Percentiles rank a stretch among this genome's conserved stretches.
phyloP scores from a whole-genome alignment of 1,140 invertebrate genomes.

The Drosophila busckii region DNA sequence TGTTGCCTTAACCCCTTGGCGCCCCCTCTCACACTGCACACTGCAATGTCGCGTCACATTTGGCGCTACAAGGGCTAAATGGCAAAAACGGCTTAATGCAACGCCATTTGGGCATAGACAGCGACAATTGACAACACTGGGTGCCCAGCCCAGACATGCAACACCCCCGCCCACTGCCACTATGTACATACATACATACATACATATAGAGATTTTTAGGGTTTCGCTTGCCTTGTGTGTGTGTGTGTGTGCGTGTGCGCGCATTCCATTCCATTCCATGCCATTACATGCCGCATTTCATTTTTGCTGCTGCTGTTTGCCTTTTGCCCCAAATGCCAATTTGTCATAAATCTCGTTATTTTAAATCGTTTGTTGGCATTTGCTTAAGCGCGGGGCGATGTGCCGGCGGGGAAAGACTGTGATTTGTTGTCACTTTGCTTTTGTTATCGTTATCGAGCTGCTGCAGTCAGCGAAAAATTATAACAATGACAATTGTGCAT shows the following conservation, averaged over 20 bases:
- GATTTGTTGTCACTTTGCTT: slow-evolving; percentile 38
- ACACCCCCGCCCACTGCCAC: slow-evolving; percentile 5
- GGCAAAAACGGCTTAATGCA: slow-evolving; percentile 48
- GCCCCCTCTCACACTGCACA: not conserved
- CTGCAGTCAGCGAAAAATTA: slow-evolving; percentile 41
- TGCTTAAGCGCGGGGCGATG: not conserved
- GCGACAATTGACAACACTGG: slow-evolving; percentile 44
- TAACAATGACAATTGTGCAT: not conserved
- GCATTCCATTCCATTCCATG: slow-evolving; percentile 21
- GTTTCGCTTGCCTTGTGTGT: no score
- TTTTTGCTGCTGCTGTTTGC: slow-evolving; percentile 1
- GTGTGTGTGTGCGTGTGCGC: no score
- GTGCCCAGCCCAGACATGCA: slow-evolving; percentile 25
- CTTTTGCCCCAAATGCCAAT: slow-evolving; percentile 50
- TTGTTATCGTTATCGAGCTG: slow-evolving; percentile 41
- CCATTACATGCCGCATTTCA: slow-evolving; percentile 5
- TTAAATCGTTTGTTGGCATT: slow-evolving; percentile 59
- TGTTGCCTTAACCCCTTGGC: not conserved
- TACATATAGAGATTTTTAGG: no score
- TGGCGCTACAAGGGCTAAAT: slow-evolving; percentile 58
- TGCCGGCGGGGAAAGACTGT: slow-evolving; percentile 16
- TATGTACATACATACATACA: no score
- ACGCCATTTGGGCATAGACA: slow-evolving; percentile 43
- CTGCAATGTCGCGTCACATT: slow-evolving; percentile 58
- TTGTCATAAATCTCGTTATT: slow-evolving; percentile 77